These are phyloP conservation scores for Drosophila lowei DNA, from an alignment of 1,140 invertebrate species.

Conservation along the genomic window DNA sequence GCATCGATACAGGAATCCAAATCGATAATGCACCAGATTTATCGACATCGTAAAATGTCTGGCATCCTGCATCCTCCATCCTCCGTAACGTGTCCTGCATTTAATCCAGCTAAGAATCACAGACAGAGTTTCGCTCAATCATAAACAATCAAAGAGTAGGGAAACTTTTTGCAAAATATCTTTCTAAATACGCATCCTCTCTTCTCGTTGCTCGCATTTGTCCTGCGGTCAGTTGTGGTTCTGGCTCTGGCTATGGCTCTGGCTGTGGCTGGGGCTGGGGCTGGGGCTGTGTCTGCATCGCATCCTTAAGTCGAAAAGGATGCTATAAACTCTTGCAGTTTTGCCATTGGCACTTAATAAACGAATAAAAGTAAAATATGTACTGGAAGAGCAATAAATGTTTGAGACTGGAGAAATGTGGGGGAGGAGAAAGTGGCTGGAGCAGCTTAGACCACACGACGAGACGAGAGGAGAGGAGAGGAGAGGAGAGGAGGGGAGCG, in stretches of 20 bases:
- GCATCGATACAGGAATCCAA: neutral
- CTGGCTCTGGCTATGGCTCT: neutral
- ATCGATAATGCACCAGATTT: constrained; percentile 26
- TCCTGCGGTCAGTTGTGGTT: constrained; percentile 12
- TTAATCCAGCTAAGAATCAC: constrained; percentile 26
- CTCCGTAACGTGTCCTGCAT: constrained; percentile 30
- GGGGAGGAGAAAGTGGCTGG: neutral
- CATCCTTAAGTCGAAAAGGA: constrained; percentile 19
- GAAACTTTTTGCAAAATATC: constrained; percentile 38
- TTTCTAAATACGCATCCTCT: constrained; percentile 20
- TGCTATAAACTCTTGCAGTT: constrained; percentile 16
- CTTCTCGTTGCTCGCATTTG: constrained; percentile 12
- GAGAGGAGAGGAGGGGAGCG: neutral
- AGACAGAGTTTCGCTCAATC: constrained; percentile 27
- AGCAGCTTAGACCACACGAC: neutral
- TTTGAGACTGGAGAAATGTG: neutral
- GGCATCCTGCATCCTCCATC: constrained; percentile 3
- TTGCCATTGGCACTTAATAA: constrained; percentile 69
- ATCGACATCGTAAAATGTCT: constrained; percentile 39
- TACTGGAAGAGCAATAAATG: constrained; percentile 60
- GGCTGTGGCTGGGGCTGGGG: neutral
- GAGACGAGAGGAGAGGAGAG: neutral
- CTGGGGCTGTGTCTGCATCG: neutral
- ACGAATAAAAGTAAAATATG: constrained; percentile 53
- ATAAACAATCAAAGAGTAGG: constrained; percentile 35